phyloP scores from a whole-genome alignment of 2,113 vertebrate genomes.

The Caloenas nicobarica region DNA sequence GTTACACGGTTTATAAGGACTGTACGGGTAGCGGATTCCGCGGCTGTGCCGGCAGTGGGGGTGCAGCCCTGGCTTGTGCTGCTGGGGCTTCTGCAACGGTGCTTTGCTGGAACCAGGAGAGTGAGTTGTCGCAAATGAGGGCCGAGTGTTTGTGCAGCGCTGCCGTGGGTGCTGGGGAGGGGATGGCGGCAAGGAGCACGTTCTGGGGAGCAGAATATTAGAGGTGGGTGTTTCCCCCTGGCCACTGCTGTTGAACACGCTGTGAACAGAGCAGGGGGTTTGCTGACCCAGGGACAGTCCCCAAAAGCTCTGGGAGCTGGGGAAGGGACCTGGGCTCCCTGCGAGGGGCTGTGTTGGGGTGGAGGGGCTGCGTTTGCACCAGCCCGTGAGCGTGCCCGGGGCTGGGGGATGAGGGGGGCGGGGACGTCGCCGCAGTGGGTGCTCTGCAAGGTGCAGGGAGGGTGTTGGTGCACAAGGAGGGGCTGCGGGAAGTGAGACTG shows the following conservation, averaged over 20 bases:
- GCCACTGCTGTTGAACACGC: rapidly evolving
- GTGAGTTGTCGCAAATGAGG: neutral
- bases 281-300: neutral
- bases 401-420: neutral
- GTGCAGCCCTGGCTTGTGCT: rapidly evolving
- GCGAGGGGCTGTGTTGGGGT: neutral
- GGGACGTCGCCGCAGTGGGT: neutral
- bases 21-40: neutral
- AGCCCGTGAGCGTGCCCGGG: neutral
- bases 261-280: neutral
- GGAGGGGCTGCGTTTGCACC: neutral
- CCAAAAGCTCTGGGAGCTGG: neutral
- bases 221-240: neutral
- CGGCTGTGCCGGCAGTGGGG: rapidly evolving
- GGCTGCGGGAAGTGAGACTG: neutral
- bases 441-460: neutral
- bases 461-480: neutral
- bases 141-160: neutral
- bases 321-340: neutral
- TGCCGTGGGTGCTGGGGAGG: neutral
- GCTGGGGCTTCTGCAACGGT: too few species aligned
- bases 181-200: rapidly evolving
- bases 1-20: constrained; percentile 41
- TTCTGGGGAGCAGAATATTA: neutral
- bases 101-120: neutral